Base-by-base conservation (phyloP, 2,888 invertebrate species). In the Monopis laevigella region DNA sequence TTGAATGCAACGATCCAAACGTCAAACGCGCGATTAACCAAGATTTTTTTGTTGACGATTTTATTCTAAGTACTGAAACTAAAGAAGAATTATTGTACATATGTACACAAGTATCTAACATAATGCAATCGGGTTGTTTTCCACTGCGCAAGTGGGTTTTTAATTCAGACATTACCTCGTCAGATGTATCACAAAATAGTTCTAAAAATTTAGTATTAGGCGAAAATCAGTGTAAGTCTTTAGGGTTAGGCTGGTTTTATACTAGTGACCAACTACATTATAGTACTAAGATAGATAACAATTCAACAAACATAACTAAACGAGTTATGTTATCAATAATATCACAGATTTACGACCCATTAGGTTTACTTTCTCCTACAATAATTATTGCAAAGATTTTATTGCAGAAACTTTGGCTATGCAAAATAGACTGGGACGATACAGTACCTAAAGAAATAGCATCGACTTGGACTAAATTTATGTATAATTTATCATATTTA, bases 31-130 rank as follows among this genome's bases (percentile, higher is more conserved):
- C 47, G 3, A 56, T 48, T 43, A 47, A 21, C 11, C 43, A 47
- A 3, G 56, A 46, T 40, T 53, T 47, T 45, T 50, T 43, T 39
- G 52, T 47, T 43, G 56, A 48, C 44, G 58, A 45, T 49, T 49
- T 51, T 19, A 51, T 45, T 14, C 54, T 38, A 4, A 57, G 45
- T 7, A 49, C 48, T 21, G 36, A 42, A 17, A 42, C 34, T 36
- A 11, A 7, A 26, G 24, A 27, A 1, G 13, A 27, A 4, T 28
- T 36, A 6, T 12, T 35, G 8, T 11, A 38, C 2, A 30, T 38
- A 16, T 39, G 40, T 6, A 24, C 28, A 6, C 18, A 36, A n/a
- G 34, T 44, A 12, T 36, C 43, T 13, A 32, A 29, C 8, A 39
- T 45, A 1, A 27, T 48, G 29, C 24, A 43, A 5, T 47, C 48